Evolutionary conservation across 1,140 invertebrate species (phyloP).

Genomic region (Oscheius sp.): DNA sequence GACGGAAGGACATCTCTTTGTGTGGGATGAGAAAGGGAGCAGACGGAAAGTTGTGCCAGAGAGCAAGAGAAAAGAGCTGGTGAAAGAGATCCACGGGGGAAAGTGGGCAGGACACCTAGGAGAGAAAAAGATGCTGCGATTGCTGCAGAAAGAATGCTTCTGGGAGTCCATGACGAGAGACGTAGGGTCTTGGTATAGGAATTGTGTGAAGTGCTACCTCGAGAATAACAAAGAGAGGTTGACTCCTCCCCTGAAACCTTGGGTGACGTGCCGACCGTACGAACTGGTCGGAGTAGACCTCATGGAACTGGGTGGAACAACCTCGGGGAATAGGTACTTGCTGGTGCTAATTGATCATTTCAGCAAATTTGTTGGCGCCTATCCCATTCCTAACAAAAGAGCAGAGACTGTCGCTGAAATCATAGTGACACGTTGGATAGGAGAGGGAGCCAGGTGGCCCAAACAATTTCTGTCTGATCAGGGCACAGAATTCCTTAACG

Average conservation of each 20-base stretch:
- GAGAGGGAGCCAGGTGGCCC: constrained; percentile 12
- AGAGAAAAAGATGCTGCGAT: not conserved
- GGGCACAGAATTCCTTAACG: constrained; percentile 12
- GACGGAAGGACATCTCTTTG: not conserved
- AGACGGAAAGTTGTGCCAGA: not conserved
- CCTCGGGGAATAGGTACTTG: constrained; percentile 14
- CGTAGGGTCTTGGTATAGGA: not conserved
- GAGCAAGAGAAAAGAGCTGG: not conserved
- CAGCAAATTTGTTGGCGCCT: constrained; percentile 1
- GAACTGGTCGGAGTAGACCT: constrained; percentile 18
- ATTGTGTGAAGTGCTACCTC: not conserved
- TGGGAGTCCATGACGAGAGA: constrained; percentile 3
- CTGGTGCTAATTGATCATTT: constrained; percentile 16
- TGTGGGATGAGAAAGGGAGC: not conserved
- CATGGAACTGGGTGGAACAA: constrained; percentile 12
- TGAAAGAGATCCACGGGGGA: not conserved
- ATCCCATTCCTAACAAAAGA: constrained; percentile 6
- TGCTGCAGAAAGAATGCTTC: not conserved
- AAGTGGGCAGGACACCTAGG: constrained; percentile 8
- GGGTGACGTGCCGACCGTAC: not conserved
- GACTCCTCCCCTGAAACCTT: not conserved
- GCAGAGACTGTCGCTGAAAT: not conserved
- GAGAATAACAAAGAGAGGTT: not conserved
- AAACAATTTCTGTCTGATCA: not conserved
- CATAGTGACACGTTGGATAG: constrained; percentile 3